Conservation (phyloP, 1,140 invertebrate genomes). For the Propsilocerus akamusi region DNA sequence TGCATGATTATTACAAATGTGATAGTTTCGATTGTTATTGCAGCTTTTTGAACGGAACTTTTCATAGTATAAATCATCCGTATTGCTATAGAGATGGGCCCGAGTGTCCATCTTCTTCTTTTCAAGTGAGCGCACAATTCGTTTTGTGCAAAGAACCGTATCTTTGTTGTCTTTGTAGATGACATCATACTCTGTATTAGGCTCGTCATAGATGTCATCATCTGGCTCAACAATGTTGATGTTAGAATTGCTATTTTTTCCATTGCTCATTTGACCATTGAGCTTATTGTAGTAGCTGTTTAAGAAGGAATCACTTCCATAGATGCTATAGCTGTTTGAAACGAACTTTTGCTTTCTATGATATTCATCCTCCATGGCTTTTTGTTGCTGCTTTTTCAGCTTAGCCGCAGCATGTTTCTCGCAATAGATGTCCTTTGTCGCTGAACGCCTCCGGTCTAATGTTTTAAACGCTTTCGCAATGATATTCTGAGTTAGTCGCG, state of each 20-base stretch:
- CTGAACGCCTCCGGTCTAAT: background rate
- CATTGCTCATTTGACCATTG: background rate
- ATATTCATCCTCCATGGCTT: background rate
- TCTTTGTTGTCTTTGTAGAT: slow-evolving; percentile 7
- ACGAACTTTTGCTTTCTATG: background rate
- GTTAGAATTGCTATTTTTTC: background rate
- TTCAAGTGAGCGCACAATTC: background rate
- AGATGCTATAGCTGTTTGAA: slow-evolving; percentile 10
- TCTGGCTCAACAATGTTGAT: background rate
- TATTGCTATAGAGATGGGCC: background rate
- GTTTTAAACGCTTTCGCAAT: slow-evolving; percentile 3
- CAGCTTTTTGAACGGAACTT: background rate
- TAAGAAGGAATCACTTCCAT: slow-evolving; percentile 21
- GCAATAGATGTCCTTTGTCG: background rate
- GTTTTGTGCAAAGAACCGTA: background rate
- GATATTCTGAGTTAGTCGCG: slow-evolving; percentile 4
- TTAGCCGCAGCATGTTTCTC: background rate
- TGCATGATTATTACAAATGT: background rate
- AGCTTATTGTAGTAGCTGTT: slow-evolving; percentile 12
- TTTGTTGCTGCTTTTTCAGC: background rate
- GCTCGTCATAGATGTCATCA: slow-evolving; percentile 23
- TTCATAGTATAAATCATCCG: background rate
- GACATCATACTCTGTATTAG: slow-evolving; percentile 18
- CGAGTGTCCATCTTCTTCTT: background rate
- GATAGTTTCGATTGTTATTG: background rate